Evolutionary conservation across 1,140 invertebrate species (phyloP).

Genomic region (Drosophila tsacasi): DNA sequence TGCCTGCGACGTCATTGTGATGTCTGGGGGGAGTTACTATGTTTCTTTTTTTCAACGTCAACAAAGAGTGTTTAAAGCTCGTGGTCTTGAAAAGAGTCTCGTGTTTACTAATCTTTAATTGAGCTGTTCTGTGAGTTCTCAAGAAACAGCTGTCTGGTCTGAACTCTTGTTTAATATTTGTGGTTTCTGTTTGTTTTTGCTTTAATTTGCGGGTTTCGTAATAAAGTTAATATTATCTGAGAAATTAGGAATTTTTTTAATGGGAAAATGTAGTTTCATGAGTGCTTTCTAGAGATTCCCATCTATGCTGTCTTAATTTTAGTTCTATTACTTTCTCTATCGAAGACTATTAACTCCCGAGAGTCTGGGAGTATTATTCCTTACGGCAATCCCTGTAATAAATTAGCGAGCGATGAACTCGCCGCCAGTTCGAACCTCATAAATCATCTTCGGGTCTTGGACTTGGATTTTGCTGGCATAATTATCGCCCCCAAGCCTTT

Average conservation of each 20-base stretch:
- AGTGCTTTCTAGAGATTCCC: too few species aligned
- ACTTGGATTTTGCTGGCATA: slow-evolving; percentile 53
- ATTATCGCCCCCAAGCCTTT: slow-evolving; percentile 61
- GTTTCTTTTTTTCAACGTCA: not conserved
- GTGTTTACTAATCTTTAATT: slow-evolving; percentile 6
- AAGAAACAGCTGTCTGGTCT: slow-evolving; percentile 15
- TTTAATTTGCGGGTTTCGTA: not conserved
- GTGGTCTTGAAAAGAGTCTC: slow-evolving; percentile 12
- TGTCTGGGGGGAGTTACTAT: not conserved
- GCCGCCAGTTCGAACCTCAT: slow-evolving; percentile 48
- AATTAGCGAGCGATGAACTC: slow-evolving; percentile 65
- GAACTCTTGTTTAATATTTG: not conserved
- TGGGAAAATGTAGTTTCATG: not conserved
- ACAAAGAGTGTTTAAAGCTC: slow-evolving; percentile 6
- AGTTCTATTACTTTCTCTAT: not conserved
- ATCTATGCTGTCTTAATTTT: not conserved
- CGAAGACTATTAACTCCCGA: not conserved
- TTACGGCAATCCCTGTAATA: slow-evolving; percentile 45
- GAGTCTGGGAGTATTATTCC: slow-evolving; percentile 1
- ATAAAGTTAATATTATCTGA: not conserved
- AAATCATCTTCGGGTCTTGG: slow-evolving; percentile 69
- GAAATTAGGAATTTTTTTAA: not conserved
- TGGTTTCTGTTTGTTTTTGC: not conserved
- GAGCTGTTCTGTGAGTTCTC: not conserved
- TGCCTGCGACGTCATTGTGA: not conserved